phyloP scores from a whole-genome alignment of 1,140 invertebrate species.

The Octopus bimaculoides region DNA sequence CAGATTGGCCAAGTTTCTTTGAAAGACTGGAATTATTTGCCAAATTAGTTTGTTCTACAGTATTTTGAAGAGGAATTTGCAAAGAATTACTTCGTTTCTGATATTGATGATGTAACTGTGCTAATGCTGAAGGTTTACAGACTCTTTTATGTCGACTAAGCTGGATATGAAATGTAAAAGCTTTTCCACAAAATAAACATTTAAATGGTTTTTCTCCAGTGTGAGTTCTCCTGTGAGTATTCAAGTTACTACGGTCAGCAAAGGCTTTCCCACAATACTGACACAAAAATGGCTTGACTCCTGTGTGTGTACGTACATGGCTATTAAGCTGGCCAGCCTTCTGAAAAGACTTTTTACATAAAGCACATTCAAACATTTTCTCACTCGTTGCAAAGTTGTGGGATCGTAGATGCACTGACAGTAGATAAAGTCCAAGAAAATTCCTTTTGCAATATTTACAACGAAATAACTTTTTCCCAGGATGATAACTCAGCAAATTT shows the following conservation, averaged over 20 bases:
- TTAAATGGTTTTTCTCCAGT: conserved; percentile 1
- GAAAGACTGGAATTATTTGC: too few species aligned
- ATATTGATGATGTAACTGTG: too few species aligned
- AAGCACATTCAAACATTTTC: not conserved
- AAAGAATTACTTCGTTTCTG: too few species aligned
- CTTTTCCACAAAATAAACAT: not conserved
- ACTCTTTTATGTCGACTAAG: conserved; percentile 41
- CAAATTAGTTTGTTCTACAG: too few species aligned
- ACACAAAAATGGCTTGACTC: not conserved
- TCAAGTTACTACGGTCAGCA: not conserved
- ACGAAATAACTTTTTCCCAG: too few species aligned
- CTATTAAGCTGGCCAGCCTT: not conserved
- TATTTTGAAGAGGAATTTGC: too few species aligned
- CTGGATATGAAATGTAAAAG: not conserved
- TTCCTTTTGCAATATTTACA: too few species aligned
- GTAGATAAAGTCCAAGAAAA: too few species aligned
- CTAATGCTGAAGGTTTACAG: not conserved
- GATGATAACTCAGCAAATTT: too few species aligned
- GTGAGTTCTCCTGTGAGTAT: not conserved
- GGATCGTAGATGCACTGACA: too few species aligned
- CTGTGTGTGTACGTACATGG: not conserved
- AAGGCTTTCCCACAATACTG: not conserved
- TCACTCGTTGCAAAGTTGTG: too few species aligned
- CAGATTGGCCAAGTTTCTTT: too few species aligned
- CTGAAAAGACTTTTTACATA: conserved; percentile 7